Evolutionary conservation across 2,797 vertebrate species (phyloP), one percentile per base, ranked within the genome.

Genomic region (Meriones psammophilus): DNA sequence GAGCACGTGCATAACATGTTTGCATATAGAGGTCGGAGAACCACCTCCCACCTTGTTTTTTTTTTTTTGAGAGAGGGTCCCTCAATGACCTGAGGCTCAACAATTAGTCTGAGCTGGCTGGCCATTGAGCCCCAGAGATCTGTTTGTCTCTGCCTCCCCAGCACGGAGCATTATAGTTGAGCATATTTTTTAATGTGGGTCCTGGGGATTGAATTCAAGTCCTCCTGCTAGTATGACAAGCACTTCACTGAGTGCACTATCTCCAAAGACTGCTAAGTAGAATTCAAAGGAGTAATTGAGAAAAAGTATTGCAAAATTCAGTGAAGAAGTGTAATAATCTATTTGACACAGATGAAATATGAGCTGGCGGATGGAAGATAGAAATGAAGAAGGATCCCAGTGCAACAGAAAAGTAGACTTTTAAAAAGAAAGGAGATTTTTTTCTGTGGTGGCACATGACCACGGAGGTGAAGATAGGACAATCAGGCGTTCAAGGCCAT

Each of bases 341-440:
- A 14, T 78, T 83, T 89, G 26, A 91, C 58, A 93, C 12, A 89
- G 39, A 15, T 92, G 50, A 94, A 68, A n/a, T 62, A 97, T 3
- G 74, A 86, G 30, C 39, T 87, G 76, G 24, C 88, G 68, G 60
- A 58, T 85, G n/a, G 26, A 78, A 89, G 33, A 42, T 4, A 92
- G 15, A 91, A 7, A 76, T 94, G 64, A 95, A 89, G 88, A 94
- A 90, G 74, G 83, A 91, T 83, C 42, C 46, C n/a, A 97, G 80
- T 60, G 18, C 39, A 92, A 89, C 6, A 92, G 64, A 89, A 92
- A 94, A 94, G 7, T 83, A 84, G 83, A 78, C 89, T 56, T 22
- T 79, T 12, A 58, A 80, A 80, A 56, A 79, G 18, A 56, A 58
- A 79, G 50, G 10, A 50, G 58, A 62, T 36, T 9, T 42, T 36